Evolutionary conservation across 1,140 invertebrate genomes (phyloP), one percentile per base, ranked within the genome.

Genomic region (Drosophila equinoxialis): DNA sequence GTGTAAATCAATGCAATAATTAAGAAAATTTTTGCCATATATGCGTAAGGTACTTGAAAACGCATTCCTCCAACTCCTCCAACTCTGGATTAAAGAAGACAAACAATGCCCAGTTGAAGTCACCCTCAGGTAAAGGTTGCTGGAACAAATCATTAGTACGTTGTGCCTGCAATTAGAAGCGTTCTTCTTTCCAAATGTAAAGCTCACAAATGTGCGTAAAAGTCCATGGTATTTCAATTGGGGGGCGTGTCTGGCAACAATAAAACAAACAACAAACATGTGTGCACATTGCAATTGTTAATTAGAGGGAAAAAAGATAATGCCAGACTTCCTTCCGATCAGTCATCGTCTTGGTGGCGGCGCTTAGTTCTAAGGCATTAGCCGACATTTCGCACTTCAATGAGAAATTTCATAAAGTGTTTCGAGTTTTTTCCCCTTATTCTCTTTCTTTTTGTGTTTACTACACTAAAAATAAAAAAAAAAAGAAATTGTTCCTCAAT

Each of bases 1-100:
- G 70, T 83, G 67, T 71, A 77, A 87, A 86, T 86, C 83, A 86
- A 89, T 86, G 84, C 83, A 87, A 89, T 86, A 86, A 86, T 86
- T 86, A 86, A 86, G 83, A 67, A 82, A 84, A 79, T 35, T 82
- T 71, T 66, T 70, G 23, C 37, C 62, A 76, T 86, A 20, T 48
- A 76, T 87, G 83, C 83, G 83, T 86, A 79, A 70, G 79, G 65
- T 71, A 79, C 83, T 78, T 37, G 70, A 86, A 64, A 87, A 45
- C 64, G 70, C 83, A 74, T 65, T 69, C 30, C 54, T 61, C 65
- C 65, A 66, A 23, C 58, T 5, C 20, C 39, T 30, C n/a, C 14
- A 45, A n/a, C 54, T 41, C 30, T 3, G 30, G 30, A 30, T 30
- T 30, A 5, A 30, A 30, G 30, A 37, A 14, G 39, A 39, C 74